Evolutionary conservation across 2,888 invertebrate species (phyloP), one percentile per base, ranked within the genome.

Genomic region (Argynnis bischoffii): DNA sequence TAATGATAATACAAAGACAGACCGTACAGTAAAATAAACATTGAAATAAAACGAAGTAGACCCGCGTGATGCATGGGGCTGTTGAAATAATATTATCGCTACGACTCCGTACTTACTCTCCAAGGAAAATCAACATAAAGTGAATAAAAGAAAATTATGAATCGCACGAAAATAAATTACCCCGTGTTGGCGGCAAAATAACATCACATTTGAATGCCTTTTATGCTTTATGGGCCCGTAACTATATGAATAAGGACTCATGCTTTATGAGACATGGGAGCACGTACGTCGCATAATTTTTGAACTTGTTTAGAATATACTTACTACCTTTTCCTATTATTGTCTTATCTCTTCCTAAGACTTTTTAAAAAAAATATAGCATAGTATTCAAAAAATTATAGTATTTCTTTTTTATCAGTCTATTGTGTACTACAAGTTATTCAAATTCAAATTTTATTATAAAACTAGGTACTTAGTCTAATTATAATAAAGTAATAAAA

Each of bases 91-190:
- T 92, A 92, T 92, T 92, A 92, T 91, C 90, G 89, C 92, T 89
- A 85, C 90, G 83, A 87, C 88, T 88, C 88, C 87, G 85, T 87
- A 90, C 90, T 88, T 87, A 89, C 79, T 81, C 87, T 90, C 89
- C 79, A 87, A 88, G 87, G 88, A 91, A 90, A 92, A 92, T 92
- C 92, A 92, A 92, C 92, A 92, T 92, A 92, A 92, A 92, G 92
- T 92, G 92, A 91, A 92, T 92, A 92, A 92, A 92, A 92, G 91
- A 92, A 92, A 92, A 92, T 92, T 92, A 92, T 92, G 92, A 92
- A 92, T 92, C 87, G 91, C 89, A 84, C 88, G 82, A 84, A 91
- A 92, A 92, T 92, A 92, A 92, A 92, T 92, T 92, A 92, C 90
- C 86, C 87, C 81, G 87, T 89, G 91, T 92, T 89, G 92, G 92